Evolutionary conservation across 2,888 invertebrate species (phyloP).

Genomic region (Rhodophaea formosa): DNA sequence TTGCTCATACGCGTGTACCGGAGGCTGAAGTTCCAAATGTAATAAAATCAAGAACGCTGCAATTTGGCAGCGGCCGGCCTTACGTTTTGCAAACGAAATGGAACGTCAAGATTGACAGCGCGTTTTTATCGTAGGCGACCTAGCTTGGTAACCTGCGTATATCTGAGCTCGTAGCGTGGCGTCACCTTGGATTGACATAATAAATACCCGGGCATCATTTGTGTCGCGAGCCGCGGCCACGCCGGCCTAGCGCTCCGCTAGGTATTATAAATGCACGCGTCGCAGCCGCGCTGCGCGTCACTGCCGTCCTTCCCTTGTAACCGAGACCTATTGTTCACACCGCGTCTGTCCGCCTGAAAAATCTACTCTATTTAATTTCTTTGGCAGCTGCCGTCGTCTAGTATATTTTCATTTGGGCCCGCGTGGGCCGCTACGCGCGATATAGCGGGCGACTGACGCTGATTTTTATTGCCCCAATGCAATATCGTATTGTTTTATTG

Average conservation of each 20-base stretch:
- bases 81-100: constrained; percentile 6
- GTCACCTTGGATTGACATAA: constrained; percentile 19
- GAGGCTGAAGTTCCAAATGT: background rate
- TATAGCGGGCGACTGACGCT: constrained; percentile 68
- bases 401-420: constrained; percentile 68
- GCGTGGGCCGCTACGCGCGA: constrained; percentile 63
- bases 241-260: constrained; percentile 23
- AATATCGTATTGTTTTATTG: constrained; percentile 72
- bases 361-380: constrained; percentile 75
- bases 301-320: constrained; percentile 60
- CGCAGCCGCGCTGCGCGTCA: constrained; percentile 44
- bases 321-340: constrained; percentile 69
- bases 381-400: constrained; percentile 69
- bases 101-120: constrained; percentile 2
- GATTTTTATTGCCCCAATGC: constrained; percentile 69
- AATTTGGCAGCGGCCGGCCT: background rate
- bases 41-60: background rate
- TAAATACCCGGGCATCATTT: constrained; percentile 19
- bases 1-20: no score
- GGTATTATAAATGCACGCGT: constrained; percentile 26
- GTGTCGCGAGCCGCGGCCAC: constrained; percentile 6
- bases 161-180: background rate
- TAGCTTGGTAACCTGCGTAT: background rate
- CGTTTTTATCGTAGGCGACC: constrained; percentile 1
- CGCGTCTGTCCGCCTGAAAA: constrained; percentile 67